Conservation (phyloP, 2,797 vertebrate species). For the Oceanodroma leucorhoa region DNA sequence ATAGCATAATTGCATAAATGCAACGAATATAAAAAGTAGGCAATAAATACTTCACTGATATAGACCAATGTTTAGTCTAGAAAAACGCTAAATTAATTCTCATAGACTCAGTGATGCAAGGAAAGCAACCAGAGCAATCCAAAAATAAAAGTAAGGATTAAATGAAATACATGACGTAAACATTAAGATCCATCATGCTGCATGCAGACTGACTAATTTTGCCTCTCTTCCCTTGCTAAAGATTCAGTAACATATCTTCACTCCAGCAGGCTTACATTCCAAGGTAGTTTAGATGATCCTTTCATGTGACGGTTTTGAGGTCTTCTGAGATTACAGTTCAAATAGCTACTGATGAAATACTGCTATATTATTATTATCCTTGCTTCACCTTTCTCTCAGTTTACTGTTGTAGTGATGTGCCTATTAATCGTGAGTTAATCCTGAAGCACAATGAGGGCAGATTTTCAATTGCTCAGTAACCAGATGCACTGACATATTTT, state of each 20-base stretch:
- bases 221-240: not conserved
- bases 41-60: not conserved
- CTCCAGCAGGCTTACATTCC: not conserved
- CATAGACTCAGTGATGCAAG: not conserved
- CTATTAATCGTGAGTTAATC: slow-evolving; percentile 31
- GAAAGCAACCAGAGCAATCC: not conserved
- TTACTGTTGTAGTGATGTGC: not conserved
- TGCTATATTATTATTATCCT: not conserved
- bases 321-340: not conserved
- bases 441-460: not conserved
- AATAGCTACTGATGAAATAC: not conserved
- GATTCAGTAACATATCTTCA: not conserved
- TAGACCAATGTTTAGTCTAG: not conserved
- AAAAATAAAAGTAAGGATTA: not conserved
- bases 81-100: not conserved
- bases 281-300: not conserved
- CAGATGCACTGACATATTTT: slow-evolving; percentile 29
- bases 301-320: not conserved
- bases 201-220: not conserved
- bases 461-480: slow-evolving; percentile 35
- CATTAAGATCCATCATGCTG: not conserved
- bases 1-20: not conserved
- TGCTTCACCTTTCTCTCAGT: slow-evolving; percentile 3
- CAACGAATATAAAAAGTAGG: not conserved
- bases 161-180: not conserved